Percentiles rank a stretch among this genome's conserved stretches.
Conservation (phyloP, 1,140 invertebrate genomes). For the Lutraria rhynchaena region DNA sequence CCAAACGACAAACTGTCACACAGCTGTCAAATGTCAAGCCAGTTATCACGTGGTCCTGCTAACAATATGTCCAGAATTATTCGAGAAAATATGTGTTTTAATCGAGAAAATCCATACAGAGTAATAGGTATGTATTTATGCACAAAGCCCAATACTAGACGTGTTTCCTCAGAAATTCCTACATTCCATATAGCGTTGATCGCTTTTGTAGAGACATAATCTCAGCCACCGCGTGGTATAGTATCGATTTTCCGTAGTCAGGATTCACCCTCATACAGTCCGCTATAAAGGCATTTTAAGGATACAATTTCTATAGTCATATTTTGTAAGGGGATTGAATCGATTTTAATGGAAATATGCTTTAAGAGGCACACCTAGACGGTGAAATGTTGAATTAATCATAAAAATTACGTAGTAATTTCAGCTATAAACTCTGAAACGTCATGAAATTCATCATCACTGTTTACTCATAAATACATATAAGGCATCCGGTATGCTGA, state of each 20-base stretch:
- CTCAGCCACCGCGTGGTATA: neutral
- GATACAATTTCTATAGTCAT: conserved; percentile 32
- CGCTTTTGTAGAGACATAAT: conserved; percentile 13
- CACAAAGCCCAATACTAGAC: conserved; percentile 17
- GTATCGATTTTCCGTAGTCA: conserved; percentile 34
- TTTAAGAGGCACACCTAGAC: too few species aligned
- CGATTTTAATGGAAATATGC: conserved; percentile 20
- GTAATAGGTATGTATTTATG: conserved; percentile 9
- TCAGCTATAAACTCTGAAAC: too few species aligned
- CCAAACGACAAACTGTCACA: too few species aligned
- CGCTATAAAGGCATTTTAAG: conserved; percentile 31
- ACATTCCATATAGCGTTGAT: conserved; percentile 7
- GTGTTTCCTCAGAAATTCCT: conserved; percentile 16
- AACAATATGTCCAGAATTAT: too few species aligned
- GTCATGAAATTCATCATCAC: too few species aligned
- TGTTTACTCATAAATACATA: too few species aligned
- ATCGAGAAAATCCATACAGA: neutral
- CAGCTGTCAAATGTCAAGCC: too few species aligned
- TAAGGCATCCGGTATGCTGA: too few species aligned
- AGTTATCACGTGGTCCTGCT: too few species aligned
- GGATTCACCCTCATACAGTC: neutral
- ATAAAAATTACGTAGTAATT: too few species aligned
- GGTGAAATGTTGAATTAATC: too few species aligned
- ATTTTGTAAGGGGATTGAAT: neutral
- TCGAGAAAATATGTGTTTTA: too few species aligned